Conservation (phyloP, 2,797 vertebrate species). For the Chromobotia macracanthus region DNA sequence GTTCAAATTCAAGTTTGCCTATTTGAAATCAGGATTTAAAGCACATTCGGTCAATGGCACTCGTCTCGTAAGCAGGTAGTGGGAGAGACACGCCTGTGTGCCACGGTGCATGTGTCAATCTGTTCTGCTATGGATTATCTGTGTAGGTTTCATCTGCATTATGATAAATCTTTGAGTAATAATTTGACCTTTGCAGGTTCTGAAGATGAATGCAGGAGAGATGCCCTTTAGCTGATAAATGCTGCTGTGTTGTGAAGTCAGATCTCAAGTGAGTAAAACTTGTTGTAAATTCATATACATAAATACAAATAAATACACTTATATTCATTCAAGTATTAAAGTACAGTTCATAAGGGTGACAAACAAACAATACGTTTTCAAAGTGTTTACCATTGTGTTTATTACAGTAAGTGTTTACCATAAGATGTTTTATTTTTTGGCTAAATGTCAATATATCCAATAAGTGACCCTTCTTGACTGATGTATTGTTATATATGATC, state of each 20-base stretch:
- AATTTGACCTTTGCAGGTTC: slow-evolving; percentile 36
- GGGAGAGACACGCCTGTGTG: background rate
- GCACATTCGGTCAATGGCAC: background rate
- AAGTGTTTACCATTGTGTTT: too few relatives aligned
- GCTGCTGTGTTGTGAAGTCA: background rate
- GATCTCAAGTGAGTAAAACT: background rate
- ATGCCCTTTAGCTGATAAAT: background rate
- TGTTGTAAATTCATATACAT: background rate
- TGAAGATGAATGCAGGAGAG: slow-evolving; percentile 11
- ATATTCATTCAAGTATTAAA: background rate
- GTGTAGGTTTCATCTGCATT: slow-evolving; percentile 38
- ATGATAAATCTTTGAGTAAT: slow-evolving; percentile 26
- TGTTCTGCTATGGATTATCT: slow-evolving; percentile 36
- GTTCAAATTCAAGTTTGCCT: background rate
- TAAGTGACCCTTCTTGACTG: too few relatives aligned
- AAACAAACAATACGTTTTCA: background rate
- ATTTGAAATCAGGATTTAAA: background rate
- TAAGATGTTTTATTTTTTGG: too few relatives aligned
- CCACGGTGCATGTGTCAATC: slow-evolving; percentile 3
- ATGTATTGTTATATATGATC: too few relatives aligned
- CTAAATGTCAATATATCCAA: too few relatives aligned
- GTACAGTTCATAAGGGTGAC: background rate
- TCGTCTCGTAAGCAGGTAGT: background rate
- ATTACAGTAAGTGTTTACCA: too few relatives aligned
- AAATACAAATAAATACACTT: background rate